phyloP scores from a whole-genome alignment of 2,113 vertebrate species.

The Forbesichthys papilliferus region DNA sequence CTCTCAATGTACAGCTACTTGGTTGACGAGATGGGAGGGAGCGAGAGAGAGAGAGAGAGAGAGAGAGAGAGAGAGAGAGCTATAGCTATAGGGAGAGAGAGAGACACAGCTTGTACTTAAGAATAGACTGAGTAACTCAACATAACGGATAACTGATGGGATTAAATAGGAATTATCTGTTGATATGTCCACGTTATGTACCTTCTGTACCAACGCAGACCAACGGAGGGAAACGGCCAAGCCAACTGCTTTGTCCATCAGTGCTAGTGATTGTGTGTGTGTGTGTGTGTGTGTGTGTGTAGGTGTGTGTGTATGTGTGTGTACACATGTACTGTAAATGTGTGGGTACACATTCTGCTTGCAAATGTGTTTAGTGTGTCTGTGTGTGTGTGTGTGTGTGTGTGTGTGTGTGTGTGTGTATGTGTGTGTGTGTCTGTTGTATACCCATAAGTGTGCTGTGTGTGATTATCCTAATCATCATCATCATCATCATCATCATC shows the following conservation, averaged over 20 bases:
- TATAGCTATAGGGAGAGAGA: not conserved
- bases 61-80: conserved; percentile 6
- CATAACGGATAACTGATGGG: conserved; percentile 66
- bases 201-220: conserved; percentile 49
- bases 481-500: conserved; percentile 37
- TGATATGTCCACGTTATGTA: conserved; percentile 55
- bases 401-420: conserved; percentile 1
- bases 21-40: conserved; percentile 9
- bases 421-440: not conserved
- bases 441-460: not conserved
- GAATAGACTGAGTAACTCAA: conserved; percentile 56
- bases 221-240: conserved; percentile 34
- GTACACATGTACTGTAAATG: not conserved
- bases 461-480: conserved; percentile 39
- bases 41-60: conserved; percentile 12
- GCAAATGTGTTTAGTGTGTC: conserved; percentile 7
- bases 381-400: conserved; percentile 8
- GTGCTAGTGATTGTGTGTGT: not conserved
- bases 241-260: conserved; percentile 35
- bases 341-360: not conserved
- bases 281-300: no score
- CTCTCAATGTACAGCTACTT: not conserved
- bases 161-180: conserved; percentile 78
- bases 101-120: conserved; percentile 51
- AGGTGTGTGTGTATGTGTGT: no score